Evolutionary conservation across 2,113 vertebrate genomes (phyloP).

Genomic region (Toxotes jaculatrix): DNA sequence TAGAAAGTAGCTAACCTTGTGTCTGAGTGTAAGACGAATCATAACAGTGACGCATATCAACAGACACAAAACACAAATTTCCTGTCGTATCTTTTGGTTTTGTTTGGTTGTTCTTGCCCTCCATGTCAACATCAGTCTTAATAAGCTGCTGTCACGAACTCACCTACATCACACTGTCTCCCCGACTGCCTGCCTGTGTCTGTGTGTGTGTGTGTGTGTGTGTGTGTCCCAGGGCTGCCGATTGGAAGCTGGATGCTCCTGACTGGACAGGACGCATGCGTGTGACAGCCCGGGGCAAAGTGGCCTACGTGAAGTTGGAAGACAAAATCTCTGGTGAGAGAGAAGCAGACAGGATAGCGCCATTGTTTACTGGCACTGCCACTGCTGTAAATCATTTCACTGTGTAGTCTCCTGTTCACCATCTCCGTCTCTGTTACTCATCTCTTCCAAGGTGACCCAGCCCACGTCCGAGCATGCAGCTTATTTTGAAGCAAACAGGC

Average conservation of each 20-base stretch:
- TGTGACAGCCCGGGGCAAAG: conserved; percentile 94
- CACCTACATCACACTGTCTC: conserved; percentile 12
- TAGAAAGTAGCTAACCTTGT: conserved; percentile 8
- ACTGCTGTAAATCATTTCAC: conserved; percentile 64
- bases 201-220: conserved; percentile 15
- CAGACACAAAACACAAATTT: neutral
- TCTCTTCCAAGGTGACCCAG: conserved; percentile 72
- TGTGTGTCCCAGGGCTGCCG: conserved; percentile 89
- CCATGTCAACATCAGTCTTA: conserved; percentile 18
- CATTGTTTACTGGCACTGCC: conserved; percentile 54
- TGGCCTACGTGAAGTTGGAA: conserved; percentile 94
- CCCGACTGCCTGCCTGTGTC: neutral
- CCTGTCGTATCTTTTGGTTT: conserved; percentile 4
- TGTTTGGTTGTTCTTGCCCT: neutral
- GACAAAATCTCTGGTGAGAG: conserved; percentile 93
- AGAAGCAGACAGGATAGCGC: conserved; percentile 42
- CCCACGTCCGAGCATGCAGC: conserved; percentile 16
- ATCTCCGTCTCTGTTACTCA: conserved; percentile 62
- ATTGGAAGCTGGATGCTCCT: conserved; percentile 97
- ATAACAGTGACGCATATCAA: conserved; percentile 39
- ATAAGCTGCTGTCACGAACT: conserved; percentile 35
- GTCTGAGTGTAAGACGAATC: conserved; percentile 22
- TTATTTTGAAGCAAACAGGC: conserved; percentile 33
- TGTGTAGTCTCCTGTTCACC: conserved; percentile 55
- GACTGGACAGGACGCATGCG: conserved; percentile 97